Base-by-base conservation (phyloP, 2,113 vertebrate genomes). In the Pterophyllum scalare region DNA sequence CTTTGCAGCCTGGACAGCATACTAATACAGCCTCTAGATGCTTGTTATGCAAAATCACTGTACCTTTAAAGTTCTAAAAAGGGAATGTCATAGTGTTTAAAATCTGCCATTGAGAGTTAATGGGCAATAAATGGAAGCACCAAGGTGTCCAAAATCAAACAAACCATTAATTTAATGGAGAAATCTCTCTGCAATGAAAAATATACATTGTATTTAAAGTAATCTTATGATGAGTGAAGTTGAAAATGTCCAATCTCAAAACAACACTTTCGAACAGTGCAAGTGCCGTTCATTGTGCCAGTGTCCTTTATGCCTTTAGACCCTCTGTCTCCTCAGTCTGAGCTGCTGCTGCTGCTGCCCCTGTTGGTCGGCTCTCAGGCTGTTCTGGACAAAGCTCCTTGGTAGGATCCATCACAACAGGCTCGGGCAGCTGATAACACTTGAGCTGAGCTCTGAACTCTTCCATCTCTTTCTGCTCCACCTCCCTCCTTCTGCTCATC, bases 381-480 rank as follows among this genome's bases (percentile, higher is more conserved):
- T 78, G 46, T 20, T 91, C 72, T 33, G 89, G 89, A 87, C 88
- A 92, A 56, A 92, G 88, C 65, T 77, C 80, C 33, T 86, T 82
- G 35, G 61, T 58, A 4, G 89, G 70, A 62, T 90, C 80, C 88
- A 88, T 91, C 43, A 82, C 59, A 35, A 87, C 79, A 28, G 91
- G 80, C n/a, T 35, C 1, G 3, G 87, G 86, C 57, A 91, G 84
- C 14, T 80, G 65, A 46, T 57, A 31, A 43, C 91, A 93, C n/a
- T 14, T 38, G 58, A 90, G 79, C 89, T 91, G 90, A 81, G 76
- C 85, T 62, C 2, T 81, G 79, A 92, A 92, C 88, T 91, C 87
- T 59, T 85, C 81, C 89, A 89, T 80, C 88, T 88, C 90, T 49
- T 26, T 52, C 28, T 28, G 72, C 60, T 74, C 84, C 80, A 92